These are phyloP conservation scores for Macrobrachium rosenbergii DNA, from an alignment of 1,140 invertebrate genomes.

Conservation along the genomic window DNA sequence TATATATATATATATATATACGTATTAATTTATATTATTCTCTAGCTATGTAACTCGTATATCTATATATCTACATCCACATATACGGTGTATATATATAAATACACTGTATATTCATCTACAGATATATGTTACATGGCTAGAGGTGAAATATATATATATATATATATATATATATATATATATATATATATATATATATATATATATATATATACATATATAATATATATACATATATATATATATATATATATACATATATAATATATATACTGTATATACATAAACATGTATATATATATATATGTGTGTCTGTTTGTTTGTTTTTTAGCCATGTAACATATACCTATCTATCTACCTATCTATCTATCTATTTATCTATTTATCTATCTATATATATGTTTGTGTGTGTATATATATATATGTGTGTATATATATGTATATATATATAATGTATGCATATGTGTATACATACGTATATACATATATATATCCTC, in stretches of 20 bases:
- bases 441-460: conserved; percentile 29
- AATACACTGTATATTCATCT: conserved; percentile 21
- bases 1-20: neutral
- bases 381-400: neutral
- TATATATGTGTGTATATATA: conserved; percentile 25
- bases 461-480: conserved; percentile 21
- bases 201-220: no score
- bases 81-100: conserved; percentile 19
- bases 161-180: no score
- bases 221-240: no score
- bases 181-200: no score
- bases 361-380: neutral
- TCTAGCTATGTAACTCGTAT: conserved; percentile 3
- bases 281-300: neutral
- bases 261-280: no score
- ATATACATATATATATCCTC: conserved; percentile 13
- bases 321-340: no score
- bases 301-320: neutral
- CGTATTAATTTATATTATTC: neutral
- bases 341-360: neutral
- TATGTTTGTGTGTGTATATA: neutral
- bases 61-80: conserved; percentile 32
- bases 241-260: no score
- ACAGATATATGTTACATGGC: neutral
- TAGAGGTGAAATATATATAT: no score